Conservation (phyloP, 2,797 vertebrate genomes). For the Poecilia picta region DNA sequence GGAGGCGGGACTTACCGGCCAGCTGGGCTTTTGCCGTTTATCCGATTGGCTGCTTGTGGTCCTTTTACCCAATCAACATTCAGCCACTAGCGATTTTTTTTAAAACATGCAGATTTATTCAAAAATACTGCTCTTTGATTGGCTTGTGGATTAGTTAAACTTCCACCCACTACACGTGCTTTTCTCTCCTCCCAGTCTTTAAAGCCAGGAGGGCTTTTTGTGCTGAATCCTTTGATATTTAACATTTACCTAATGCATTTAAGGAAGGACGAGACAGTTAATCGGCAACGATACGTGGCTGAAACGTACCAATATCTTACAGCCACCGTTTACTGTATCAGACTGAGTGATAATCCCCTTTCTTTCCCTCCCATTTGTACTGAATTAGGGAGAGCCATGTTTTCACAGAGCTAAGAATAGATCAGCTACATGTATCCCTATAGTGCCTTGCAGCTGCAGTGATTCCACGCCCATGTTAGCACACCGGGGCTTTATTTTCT, state of each 20-base stretch:
- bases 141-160: constrained; percentile 44
- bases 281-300: neutral
- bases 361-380: constrained; percentile 30
- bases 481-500: constrained; percentile 55
- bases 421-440: constrained; percentile 55
- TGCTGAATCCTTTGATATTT: constrained; percentile 5
- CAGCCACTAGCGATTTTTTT: neutral
- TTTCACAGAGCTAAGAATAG: constrained; percentile 74
- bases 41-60: constrained; percentile 67
- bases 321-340: neutral
- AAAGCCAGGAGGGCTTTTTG: constrained; percentile 23
- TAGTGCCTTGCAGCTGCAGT: constrained; percentile 58
- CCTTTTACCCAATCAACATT: constrained; percentile 54
- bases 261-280: neutral
- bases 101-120: constrained; percentile 66
- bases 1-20: constrained; percentile 65
- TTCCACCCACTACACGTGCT: constrained; percentile 84
- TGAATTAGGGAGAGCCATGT: constrained; percentile 50
- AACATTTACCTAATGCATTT: constrained; percentile 1
- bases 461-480: constrained; percentile 59
- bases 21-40: constrained; percentile 81
- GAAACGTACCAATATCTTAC: neutral
- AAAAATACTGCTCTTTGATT: constrained; percentile 48
- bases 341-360: neutral
- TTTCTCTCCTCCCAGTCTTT: constrained; percentile 66